Evolutionary conservation across 2,888 invertebrate species (phyloP), one percentile per base, ranked within the genome.

Genomic region (Agrenia bidenticulata): DNA sequence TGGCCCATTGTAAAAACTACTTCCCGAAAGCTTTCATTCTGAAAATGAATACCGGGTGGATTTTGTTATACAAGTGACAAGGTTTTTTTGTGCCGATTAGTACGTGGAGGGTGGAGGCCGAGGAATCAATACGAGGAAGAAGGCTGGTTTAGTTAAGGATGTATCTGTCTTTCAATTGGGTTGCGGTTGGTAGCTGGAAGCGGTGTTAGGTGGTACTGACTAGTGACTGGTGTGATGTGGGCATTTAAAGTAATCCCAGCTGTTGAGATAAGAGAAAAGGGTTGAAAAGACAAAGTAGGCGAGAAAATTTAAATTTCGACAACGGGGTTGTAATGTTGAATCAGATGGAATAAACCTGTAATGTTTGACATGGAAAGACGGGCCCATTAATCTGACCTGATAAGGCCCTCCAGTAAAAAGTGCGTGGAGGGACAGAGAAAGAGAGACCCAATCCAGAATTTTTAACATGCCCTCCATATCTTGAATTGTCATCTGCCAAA

Each of bases 381-480:
- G 61, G 64, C 49, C 61, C 69, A 69, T 69, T 69, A 58, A 69
- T 69, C 62, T 69, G 66, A 69, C 64, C 69, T 61, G 69, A 69
- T 66, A 69, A 69, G 69, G 19, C 53, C 62, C 37, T 21, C 15
- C 17, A 50, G 53, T 54, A 32, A 60, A 49, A 55, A 53, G 54
- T 42, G 56, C 63, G 17, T 26, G 32, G 24, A 39, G 57, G 21
- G 17, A 51, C 17, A 32, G 27, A 39, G 17, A 17, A 2, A 27
- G 41, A 41, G 37, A 41, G 32, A n/a, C 32, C 55, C 57, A 41
- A 57, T 41, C 24, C 59, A 7, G 54, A 57, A 45, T 42, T 53
- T 51, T 53, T 42, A 53, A 42, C 39, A 13, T 53, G 54, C 49
- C 39, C 37, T 24, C 41, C 58, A 49, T 67, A 70, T 70, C 70